Percentiles rank a stretch among this genome's conserved stretches.
These are phyloP conservation scores for Dasyornis broadbenti DNA, from an alignment of 2,113 vertebrate species.

Conservation along the genomic window DNA sequence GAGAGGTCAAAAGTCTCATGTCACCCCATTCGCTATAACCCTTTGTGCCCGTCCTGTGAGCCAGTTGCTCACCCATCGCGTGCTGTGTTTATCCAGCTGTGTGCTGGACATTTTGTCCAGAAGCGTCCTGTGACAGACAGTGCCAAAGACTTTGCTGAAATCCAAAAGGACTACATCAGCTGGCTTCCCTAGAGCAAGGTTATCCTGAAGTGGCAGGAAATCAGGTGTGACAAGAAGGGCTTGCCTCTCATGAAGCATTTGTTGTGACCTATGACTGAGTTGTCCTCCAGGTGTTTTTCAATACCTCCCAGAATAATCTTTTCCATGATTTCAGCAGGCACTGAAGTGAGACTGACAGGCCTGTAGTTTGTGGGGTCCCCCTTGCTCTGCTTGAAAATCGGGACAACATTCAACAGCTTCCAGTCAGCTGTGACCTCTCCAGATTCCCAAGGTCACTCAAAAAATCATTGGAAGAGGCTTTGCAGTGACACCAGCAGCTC, in stretches of 20 bases:
- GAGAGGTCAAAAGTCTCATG: neutral
- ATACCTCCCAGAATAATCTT: neutral
- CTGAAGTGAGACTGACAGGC: neutral
- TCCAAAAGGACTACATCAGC: neutral
- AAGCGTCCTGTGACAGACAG: neutral
- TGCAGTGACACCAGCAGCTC: neutral
- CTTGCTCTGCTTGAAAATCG: neutral
- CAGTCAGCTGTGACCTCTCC: neutral
- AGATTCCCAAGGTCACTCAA: neutral
- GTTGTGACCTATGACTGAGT: neutral
- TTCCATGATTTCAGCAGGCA: neutral
- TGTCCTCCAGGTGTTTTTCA: neutral
- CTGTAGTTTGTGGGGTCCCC: neutral
- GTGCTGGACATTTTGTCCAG: neutral
- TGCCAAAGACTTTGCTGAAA: neutral
- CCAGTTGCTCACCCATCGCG: neutral
- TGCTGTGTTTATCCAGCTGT: neutral
- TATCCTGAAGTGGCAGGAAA: neutral
- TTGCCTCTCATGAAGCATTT: neutral
- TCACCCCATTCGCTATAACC: neutral
- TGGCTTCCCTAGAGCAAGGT: neutral
- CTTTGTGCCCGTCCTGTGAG: rapidly evolving
- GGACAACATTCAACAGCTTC: neutral
- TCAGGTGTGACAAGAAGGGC: rapidly evolving
- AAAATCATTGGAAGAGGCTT: neutral